Conservation (phyloP, 2,888 invertebrate species). For the Agrilus cyanescens region DNA sequence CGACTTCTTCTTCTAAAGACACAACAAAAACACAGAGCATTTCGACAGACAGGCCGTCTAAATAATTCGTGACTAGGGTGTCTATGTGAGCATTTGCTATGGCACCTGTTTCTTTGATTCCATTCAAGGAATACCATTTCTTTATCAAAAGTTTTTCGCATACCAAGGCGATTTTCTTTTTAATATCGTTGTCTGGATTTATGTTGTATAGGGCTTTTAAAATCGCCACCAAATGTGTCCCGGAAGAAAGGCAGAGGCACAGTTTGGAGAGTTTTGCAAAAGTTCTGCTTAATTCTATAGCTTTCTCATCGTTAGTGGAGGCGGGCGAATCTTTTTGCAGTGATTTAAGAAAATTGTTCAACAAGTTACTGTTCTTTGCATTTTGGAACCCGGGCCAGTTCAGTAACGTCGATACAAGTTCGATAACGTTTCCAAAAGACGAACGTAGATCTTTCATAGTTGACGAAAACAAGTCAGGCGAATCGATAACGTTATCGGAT, state of each 20-base stretch:
- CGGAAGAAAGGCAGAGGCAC: constrained; percentile 44
- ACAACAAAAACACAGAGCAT: constrained; percentile 46
- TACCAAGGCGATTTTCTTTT: constrained; percentile 38
- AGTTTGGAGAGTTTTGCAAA: constrained; percentile 39
- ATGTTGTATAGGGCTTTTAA: constrained; percentile 39
- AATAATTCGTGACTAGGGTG: constrained; percentile 50
- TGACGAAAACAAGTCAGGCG: constrained; percentile 41
- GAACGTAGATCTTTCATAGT: constrained; percentile 39
- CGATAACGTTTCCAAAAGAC: constrained; percentile 32
- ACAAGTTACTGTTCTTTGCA: constrained; percentile 25
- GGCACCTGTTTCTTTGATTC: constrained; percentile 51
- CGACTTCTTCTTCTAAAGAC: constrained; percentile 41
- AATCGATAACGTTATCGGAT: constrained; percentile 45
- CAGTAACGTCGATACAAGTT: constrained; percentile 35
- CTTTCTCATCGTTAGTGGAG: background rate
- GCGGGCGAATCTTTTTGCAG: constrained; percentile 27
- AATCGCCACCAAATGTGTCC: constrained; percentile 42
- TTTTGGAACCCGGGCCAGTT: constrained; percentile 40
- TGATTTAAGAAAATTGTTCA: constrained; percentile 43
- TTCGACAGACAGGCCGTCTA: constrained; percentile 45
- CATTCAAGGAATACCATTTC: constrained; percentile 57
- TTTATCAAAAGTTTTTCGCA: constrained; percentile 47
- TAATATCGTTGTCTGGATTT: constrained; percentile 33
- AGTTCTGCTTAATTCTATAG: constrained; percentile 31
- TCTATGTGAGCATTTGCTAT: constrained; percentile 36